These are phyloP conservation scores for Anoplopoma fimbria DNA, from an alignment of 2,113 vertebrate genomes.

Conservation along the genomic window DNA sequence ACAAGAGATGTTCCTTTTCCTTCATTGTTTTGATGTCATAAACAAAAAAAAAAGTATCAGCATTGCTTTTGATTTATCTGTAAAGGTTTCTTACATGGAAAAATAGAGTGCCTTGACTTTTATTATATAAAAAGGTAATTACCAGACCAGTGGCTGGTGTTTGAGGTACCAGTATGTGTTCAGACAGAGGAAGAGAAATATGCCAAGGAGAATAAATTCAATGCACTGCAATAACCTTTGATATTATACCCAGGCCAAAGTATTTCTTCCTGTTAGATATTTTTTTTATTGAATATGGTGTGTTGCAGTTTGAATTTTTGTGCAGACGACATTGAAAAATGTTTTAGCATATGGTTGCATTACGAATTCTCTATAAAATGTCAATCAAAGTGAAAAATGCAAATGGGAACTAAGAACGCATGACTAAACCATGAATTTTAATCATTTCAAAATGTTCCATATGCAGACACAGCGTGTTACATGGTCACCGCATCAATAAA, in stretches of 20 bases:
- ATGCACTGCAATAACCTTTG: conserved; percentile 33
- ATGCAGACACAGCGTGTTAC: not conserved
- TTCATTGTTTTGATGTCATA: conserved; percentile 44
- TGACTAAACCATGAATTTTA: conserved; percentile 9
- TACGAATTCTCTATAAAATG: not conserved
- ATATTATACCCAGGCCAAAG: conserved; percentile 21
- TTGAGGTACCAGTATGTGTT: conserved; percentile 20
- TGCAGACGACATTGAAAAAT: not conserved
- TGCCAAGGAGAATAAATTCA: conserved; percentile 13
- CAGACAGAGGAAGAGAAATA: conserved; percentile 18
- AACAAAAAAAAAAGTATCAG: conserved; percentile 35
- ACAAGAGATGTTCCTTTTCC: conserved; percentile 49
- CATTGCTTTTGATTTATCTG: conserved; percentile 24
- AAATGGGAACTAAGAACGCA: conserved; percentile 8
- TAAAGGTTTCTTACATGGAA: conserved; percentile 1
- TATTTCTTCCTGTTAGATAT: not conserved
- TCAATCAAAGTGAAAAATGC: conserved; percentile 33
- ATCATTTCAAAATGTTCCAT: not conserved
- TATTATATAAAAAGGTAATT: conserved; percentile 39
- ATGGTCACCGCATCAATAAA: conserved; percentile 34
- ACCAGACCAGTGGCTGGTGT: conserved; percentile 26
- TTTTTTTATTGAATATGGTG: not conserved
- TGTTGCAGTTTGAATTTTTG: not conserved
- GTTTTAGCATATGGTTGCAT: not conserved
- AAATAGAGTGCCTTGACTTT: conserved; percentile 27